Conservation (phyloP, 2,113 vertebrate genomes). For the Dolichotis patagonum region DNA sequence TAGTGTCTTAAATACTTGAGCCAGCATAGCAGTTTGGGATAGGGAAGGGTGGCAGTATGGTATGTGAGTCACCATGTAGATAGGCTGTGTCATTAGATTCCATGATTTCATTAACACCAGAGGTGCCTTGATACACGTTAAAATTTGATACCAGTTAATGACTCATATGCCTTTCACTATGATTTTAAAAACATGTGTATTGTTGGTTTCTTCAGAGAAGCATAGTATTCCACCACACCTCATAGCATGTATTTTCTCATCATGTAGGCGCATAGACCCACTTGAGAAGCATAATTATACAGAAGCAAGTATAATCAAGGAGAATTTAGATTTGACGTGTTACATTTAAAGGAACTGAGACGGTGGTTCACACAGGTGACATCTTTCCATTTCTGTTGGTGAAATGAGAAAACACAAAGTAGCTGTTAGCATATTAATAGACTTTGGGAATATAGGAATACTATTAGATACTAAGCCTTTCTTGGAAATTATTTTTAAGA, state of each 20-base stretch:
- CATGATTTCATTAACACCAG: background rate
- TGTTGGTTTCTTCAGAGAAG: constrained; percentile 21
- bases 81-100: background rate
- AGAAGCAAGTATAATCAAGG: background rate
- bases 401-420: background rate
- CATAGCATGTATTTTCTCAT: background rate
- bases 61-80: background rate
- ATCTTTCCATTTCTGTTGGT: background rate
- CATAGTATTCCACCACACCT: background rate
- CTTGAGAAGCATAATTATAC: background rate
- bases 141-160: background rate
- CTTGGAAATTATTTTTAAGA: background rate
- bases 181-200: background rate
- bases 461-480: background rate
- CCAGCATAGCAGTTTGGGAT: background rate
- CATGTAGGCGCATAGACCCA: background rate
- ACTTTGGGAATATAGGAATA: background rate
- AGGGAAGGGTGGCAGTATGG: background rate
- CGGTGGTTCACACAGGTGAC: background rate
- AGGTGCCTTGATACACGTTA: background rate
- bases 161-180: background rate
- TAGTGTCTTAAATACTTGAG: background rate
- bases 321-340: background rate
- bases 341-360: background rate
- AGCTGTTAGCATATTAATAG: background rate